These are phyloP conservation scores for Araneus ventricosus DNA, from an alignment of 1,140 invertebrate genomes.

Conservation along the genomic window DNA sequence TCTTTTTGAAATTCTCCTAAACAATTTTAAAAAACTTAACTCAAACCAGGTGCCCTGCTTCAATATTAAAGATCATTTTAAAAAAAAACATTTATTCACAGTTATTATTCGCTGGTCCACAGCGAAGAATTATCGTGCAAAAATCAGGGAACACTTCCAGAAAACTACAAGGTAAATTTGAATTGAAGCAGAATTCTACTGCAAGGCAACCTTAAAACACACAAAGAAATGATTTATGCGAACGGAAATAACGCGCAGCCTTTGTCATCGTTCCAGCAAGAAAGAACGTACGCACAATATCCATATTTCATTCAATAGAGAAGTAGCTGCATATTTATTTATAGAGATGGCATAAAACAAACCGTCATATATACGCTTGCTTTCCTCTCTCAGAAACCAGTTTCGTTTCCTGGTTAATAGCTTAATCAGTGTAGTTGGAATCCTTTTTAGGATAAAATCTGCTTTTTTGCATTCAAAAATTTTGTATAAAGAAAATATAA, in stretches of 20 bases:
- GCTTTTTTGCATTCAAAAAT: no score
- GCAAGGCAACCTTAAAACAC: neutral
- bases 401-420: neutral
- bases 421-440: no score
- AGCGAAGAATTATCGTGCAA: neutral
- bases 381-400: neutral
- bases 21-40: no score
- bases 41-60: no score
- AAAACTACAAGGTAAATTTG: neutral
- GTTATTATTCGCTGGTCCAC: no score
- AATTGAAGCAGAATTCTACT: neutral
- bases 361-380: neutral
- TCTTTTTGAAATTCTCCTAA: no score
- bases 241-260: slow-evolving; percentile 29
- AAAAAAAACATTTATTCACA: no score
- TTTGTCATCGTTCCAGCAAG: slow-evolving; percentile 41
- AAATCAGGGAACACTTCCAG: neutral
- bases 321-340: neutral
- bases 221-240: slow-evolving; percentile 48
- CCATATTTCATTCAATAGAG: slow-evolving; percentile 21
- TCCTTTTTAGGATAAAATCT: no score
- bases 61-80: no score
- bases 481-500: no score
- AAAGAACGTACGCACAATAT: neutral
- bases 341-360: neutral